Base-by-base conservation (phyloP, 2,113 vertebrate genomes). In the human region DNA sequence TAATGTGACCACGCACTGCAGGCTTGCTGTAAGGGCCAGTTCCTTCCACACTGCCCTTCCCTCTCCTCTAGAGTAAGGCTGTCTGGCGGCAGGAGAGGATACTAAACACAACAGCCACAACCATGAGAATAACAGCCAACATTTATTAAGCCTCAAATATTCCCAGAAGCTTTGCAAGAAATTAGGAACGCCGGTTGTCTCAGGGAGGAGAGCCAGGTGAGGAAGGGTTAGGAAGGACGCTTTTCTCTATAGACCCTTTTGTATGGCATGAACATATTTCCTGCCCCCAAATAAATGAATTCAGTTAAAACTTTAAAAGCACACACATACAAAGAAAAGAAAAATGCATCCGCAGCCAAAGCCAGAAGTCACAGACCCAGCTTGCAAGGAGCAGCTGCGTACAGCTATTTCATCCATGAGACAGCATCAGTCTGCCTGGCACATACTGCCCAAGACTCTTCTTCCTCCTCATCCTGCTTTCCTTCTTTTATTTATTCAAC, bases 391-490 rank as follows among this genome's bases (percentile, higher is more conserved):
- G 38, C 17, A 13, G 38, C 23, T 5, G 0, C 0, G 23, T 27
- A 38, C 16, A 0, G 22, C 5, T 5, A 14, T 2, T 13, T 5
- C 5, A 68, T 43, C n/a, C 22, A 0, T 0, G 4, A 23, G 40
- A 4, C 0, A 27, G 13, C 59, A 3, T 8, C 4, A 3, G 27
- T 40, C 52, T 16, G 11, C 20, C 90, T 45, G 0, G 17, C 38
- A 0, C 3, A 3, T 1, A 1, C 32, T 7, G 72, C 40, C 32
- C 1, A 7, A 1, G 35, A 35, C 57, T 0, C 45, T 14, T 8
- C 30, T 16, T 40, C 48, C 20, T 59, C 72, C 61, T 64, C 50
- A 3, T 3, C 48, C 52, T 10, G 30, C 55, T 27, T 12, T 55
- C 57, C 13, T 11, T 48, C 43, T 38, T 32, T 52, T 32, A 5